Evolutionary conservation across 2,113 vertebrate species (phyloP).

Genomic region (Myxocyprinus asiaticus): DNA sequence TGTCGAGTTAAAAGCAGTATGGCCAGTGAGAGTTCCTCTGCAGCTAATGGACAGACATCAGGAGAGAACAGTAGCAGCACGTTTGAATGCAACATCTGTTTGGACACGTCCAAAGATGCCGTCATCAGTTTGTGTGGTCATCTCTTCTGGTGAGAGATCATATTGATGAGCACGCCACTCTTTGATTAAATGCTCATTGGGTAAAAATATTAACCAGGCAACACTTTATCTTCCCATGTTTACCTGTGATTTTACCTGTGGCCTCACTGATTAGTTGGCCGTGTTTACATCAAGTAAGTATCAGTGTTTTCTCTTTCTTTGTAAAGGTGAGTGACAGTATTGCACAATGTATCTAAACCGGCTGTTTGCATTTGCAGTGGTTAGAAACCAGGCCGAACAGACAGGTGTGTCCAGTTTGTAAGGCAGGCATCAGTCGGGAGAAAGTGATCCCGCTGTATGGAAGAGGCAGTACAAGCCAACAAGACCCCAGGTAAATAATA

Average conservation of each 20-base stretch:
- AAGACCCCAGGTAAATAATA: conserved; percentile 89
- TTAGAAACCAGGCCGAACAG: conserved; percentile 95
- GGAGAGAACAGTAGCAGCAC: conserved; percentile 85
- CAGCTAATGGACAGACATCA: conserved; percentile 74
- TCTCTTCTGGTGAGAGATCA: conserved; percentile 89
- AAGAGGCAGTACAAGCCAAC: conserved; percentile 93
- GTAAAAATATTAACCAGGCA: conserved; percentile 28
- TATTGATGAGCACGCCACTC: neutral
- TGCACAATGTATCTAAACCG: neutral
- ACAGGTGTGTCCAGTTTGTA: conserved; percentile 98
- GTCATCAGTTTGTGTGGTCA: conserved; percentile 98
- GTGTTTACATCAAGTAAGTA: conserved; percentile 93
- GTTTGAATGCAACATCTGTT: conserved; percentile 97
- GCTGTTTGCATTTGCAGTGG: conserved; percentile 76
- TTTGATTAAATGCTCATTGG: neutral
- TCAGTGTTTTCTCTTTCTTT: neutral
- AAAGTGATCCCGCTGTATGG: conserved; percentile 98
- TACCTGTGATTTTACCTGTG: neutral
- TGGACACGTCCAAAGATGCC: conserved; percentile 98
- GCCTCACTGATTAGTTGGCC: conserved; percentile 83
- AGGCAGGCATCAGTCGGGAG: conserved; percentile 96
- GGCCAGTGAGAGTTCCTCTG: conserved; percentile 75
- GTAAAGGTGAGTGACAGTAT: neutral
- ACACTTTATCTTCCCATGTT: conserved; percentile 48
- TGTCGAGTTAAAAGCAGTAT: conserved; percentile 56